Percentiles rank a stretch among this genome's conserved stretches.
Conservation (phyloP, 1,140 invertebrate genomes). For the Drosophila triauraria region DNA sequence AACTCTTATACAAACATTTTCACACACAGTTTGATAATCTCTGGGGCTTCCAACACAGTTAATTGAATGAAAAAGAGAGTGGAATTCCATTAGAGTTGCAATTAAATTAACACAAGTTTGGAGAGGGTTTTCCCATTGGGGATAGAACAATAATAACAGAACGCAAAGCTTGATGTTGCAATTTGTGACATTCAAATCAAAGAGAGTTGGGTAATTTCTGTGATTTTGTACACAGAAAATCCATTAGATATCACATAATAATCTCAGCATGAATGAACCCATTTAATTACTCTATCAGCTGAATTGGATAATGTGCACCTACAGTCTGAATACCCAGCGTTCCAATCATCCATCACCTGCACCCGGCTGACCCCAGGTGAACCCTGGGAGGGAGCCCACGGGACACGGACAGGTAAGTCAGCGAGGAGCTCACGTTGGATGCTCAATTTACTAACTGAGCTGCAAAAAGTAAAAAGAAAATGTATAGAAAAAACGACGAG, state of each 20-base stretch:
- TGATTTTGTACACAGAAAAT: neutral
- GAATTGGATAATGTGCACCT: constrained; percentile 12
- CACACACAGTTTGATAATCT: constrained; percentile 1
- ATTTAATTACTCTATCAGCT: constrained; percentile 18
- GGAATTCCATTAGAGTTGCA: neutral
- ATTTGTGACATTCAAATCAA: constrained; percentile 1
- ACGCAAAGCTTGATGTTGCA: neutral
- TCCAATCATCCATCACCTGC: constrained; percentile 31
- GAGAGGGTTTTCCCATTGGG: neutral
- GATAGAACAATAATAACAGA: no score
- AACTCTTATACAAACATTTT: constrained; percentile 11
- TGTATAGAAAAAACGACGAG: constrained; percentile 4
- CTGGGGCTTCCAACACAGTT: constrained; percentile 1
- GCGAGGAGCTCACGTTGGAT: constrained; percentile 45
- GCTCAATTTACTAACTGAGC: constrained; percentile 65
- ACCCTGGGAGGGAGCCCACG: constrained; percentile 32
- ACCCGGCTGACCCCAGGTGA: constrained; percentile 54
- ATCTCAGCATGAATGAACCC: constrained; percentile 7
- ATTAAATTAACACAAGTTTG: constrained; percentile 3
- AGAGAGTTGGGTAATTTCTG: no score
- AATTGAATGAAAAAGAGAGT: constrained; percentile 11
- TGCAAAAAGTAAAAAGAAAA: constrained; percentile 10
- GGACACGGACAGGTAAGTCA: constrained; percentile 17
- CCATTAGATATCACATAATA: neutral
- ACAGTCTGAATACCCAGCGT: constrained; percentile 7